Percentiles rank a stretch among this genome's conserved stretches.
Conservation (phyloP, 2,797 vertebrate genomes). For the Saxicola maurus region DNA sequence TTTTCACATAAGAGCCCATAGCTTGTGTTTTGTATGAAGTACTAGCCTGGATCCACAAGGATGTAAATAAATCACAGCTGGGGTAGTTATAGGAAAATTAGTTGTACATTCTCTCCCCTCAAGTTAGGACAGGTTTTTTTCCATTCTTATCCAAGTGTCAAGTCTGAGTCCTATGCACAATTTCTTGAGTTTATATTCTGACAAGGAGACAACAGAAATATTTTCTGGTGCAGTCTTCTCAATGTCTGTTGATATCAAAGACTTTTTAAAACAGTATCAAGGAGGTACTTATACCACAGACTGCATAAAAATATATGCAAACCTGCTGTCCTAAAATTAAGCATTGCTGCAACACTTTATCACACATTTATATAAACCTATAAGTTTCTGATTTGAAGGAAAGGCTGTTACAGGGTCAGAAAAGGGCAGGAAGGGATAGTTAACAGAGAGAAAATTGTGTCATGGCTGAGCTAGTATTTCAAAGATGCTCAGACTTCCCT, state of each 20-base stretch:
- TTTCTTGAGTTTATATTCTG: background rate
- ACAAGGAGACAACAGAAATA: background rate
- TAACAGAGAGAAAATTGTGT: background rate
- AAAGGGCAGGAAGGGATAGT: background rate
- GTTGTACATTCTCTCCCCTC: background rate
- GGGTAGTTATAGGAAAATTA: background rate
- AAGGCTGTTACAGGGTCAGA: background rate
- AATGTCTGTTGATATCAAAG: background rate
- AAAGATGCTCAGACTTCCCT: background rate
- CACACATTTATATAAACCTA: background rate
- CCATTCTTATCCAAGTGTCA: background rate
- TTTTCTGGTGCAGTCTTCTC: background rate
- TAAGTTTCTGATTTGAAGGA: background rate
- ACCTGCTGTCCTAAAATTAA: background rate
- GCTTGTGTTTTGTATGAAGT: background rate
- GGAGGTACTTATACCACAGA: background rate
- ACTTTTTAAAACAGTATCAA: background rate
- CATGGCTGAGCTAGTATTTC: background rate
- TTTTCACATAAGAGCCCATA: background rate
- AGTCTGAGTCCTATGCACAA: background rate
- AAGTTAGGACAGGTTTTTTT: background rate
- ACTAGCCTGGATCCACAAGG: background rate
- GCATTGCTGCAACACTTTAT: background rate
- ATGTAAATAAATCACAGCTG: background rate
- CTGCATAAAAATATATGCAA: background rate